Evolutionary conservation across 1,140 invertebrate genomes (phyloP).

Genomic region (Lethrus apterus): DNA sequence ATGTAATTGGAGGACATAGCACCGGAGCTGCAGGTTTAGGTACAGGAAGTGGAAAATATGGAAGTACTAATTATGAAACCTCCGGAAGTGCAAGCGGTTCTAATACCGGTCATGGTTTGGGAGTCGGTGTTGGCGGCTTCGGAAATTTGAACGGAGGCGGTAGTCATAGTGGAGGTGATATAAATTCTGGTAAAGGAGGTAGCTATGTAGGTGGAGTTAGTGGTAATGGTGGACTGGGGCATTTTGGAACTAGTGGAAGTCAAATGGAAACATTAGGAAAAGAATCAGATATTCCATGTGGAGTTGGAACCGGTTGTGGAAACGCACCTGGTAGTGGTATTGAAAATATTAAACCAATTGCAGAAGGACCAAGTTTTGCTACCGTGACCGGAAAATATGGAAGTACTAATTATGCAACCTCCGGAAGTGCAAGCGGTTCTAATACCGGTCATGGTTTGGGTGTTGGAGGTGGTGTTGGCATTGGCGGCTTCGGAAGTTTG

Average conservation of each 20-base stretch:
- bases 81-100: not conserved
- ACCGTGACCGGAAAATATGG: not conserved
- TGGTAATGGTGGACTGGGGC: not conserved
- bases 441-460: conserved; percentile 1
- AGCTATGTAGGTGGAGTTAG: not conserved
- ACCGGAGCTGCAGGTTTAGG: not conserved
- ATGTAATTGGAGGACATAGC: not conserved
- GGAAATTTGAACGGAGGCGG: not conserved
- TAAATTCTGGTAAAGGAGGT: not conserved
- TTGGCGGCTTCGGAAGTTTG: not conserved
- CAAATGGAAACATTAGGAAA: no score
- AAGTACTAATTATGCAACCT: not conserved
- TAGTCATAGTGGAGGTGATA: conserved; percentile 2
- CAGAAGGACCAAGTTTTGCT: not conserved
- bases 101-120: not conserved
- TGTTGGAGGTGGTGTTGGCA: conserved; percentile 7
- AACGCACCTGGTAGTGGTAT: not conserved
- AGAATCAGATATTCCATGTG: not conserved
- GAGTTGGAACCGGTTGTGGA: not conserved
- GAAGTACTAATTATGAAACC: not conserved
- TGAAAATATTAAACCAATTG: not conserved
- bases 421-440: not conserved
- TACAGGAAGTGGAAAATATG: not conserved
- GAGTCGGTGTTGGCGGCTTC: not conserved
- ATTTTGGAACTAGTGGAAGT: not conserved